phyloP scores from a whole-genome alignment of 2,113 vertebrate species.

The Phalacrocorax aristotelis region DNA sequence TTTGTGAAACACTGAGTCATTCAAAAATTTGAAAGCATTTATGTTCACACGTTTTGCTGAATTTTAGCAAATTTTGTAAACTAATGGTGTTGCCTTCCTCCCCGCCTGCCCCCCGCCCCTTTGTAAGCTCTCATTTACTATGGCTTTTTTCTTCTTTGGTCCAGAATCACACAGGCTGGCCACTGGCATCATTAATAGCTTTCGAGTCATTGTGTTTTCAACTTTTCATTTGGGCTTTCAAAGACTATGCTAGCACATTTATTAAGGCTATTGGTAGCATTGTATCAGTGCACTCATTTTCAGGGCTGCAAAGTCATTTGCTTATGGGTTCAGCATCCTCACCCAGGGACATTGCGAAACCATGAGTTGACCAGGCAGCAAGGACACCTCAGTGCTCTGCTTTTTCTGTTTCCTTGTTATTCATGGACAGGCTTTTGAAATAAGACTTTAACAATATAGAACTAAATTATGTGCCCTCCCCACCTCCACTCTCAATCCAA shows the following conservation, averaged over 20 bases:
- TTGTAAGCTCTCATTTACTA: neutral
- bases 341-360: neutral
- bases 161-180: accelerated
- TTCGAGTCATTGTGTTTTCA: neutral
- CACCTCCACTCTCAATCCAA: neutral
- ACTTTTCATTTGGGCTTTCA: neutral
- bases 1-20: neutral
- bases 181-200: neutral
- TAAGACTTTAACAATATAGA: neutral
- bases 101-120: neutral
- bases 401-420: neutral
- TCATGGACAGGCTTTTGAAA: neutral
- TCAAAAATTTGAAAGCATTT: neutral
- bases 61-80: neutral
- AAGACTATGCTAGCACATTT: neutral
- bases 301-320: neutral
- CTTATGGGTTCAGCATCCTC: neutral
- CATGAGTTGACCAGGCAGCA: neutral
- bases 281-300: neutral
- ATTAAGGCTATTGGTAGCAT: neutral
- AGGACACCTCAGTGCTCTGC: neutral
- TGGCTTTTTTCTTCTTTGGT: neutral
- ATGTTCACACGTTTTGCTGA: neutral
- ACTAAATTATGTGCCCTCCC: neutral
- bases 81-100: neutral